Evolutionary conservation across 1,140 invertebrate species (phyloP).

Genomic region (Drosophila biarmipes): DNA sequence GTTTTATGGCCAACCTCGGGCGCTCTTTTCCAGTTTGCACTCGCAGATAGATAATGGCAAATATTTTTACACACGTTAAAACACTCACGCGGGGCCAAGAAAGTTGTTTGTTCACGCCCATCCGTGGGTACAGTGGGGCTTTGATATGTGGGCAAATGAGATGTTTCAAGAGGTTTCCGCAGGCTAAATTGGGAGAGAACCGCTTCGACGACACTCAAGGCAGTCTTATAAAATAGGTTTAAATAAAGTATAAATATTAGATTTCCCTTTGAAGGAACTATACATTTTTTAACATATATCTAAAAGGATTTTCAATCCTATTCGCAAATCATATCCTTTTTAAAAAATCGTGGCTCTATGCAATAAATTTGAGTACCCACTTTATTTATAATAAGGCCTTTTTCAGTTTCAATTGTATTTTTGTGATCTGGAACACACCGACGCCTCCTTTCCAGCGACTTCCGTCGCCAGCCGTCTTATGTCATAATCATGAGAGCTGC

Average conservation of each 20-base stretch:
- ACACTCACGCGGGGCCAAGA: constrained; percentile 58
- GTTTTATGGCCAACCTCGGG: constrained; percentile 69
- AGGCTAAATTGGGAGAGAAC: too few species aligned
- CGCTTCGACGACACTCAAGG: too few species aligned
- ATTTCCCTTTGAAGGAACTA: too few species aligned
- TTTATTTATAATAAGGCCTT: too few species aligned
- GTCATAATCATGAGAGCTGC: constrained; percentile 67
- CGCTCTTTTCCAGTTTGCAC: constrained; percentile 48
- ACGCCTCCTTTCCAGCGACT: constrained; percentile 23
- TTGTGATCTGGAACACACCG: background rate
- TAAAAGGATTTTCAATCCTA: too few species aligned
- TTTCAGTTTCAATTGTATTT: background rate
- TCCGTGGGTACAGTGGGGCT: constrained; percentile 12
- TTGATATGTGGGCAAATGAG: background rate
- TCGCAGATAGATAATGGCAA: constrained; percentile 68
- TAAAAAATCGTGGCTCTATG: too few species aligned
- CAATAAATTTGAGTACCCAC: too few species aligned
- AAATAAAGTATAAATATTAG: too few species aligned
- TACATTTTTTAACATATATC: too few species aligned
- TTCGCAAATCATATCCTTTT: too few species aligned
- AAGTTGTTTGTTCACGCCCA: constrained; percentile 71
- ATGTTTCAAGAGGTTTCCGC: background rate
- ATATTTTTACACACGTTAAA: constrained; percentile 67
- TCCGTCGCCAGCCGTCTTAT: constrained; percentile 35
- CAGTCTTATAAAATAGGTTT: too few species aligned